Evolutionary conservation across 2,113 vertebrate genomes (phyloP), one percentile per base, ranked within the genome.

Genomic region (Lasiurus cinereus): DNA sequence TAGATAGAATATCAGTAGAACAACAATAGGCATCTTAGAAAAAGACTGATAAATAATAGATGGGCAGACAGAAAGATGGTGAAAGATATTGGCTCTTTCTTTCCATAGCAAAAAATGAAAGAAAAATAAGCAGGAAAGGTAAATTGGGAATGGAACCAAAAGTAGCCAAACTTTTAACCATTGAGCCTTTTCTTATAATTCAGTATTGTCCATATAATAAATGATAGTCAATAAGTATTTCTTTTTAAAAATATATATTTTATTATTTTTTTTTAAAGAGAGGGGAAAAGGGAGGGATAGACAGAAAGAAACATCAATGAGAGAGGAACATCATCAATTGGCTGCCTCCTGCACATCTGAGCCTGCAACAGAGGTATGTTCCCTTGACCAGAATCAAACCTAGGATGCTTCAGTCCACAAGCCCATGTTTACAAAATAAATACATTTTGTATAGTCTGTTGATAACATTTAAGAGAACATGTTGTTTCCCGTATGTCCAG

Each of bases 21-120:
- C 91, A 88, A 76, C 21, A 80, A 79, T 39, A 89, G 56, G 43
- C 62, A 83, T 36, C 67, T 29, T 6, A 67, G 73, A 85, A 93
- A 94, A 8, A 76, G 62, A 79, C 22, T 66, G 78, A 78, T 92
- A 88, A 88, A 82, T 96, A 96, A 94, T 94, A 95, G 62, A 97
- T 94, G 73, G 82, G 90, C 50, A 91, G 27, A 87, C 0, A 70
- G 76, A 90, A 50, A 48, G 12, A 69, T 52, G 14, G 36, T 74
- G 78, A 96, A 94, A 82, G 12, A 59, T 24, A 69, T 50, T 50
- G 79, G 83, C 48, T 85, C 13, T 48, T 89, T 86, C 50, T 27
- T 84, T 83, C 15, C 62, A 67, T 83, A 73, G 46, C n/a, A 74
- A 62, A 91, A 89, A 88, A 72, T 31, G 19, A 74, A 6, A 36